Evolutionary conservation across 2,113 vertebrate species (phyloP).

Genomic region (Typhlomys cinereus): DNA sequence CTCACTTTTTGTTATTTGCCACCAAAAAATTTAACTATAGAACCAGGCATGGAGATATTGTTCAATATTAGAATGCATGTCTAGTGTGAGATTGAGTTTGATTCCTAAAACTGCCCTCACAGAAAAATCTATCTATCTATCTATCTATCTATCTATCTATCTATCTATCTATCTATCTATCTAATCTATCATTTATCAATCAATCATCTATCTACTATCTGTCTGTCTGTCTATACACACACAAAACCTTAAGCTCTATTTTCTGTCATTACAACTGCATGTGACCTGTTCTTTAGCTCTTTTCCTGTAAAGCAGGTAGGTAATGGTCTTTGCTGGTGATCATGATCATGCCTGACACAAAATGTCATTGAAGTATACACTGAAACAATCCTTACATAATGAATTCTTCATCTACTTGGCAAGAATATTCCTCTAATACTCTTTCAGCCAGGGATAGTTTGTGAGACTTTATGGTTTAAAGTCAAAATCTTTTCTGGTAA

Average conservation of each 20-base stretch:
- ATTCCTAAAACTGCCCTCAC: background rate
- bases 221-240: background rate
- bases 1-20: background rate
- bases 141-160: background rate
- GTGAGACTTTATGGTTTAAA: background rate
- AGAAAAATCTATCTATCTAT: background rate
- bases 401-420: conserved; percentile 31
- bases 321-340: background rate
- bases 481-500: conserved; percentile 1
- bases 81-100: no score
- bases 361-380: background rate
- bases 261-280: background rate
- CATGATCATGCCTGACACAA: background rate
- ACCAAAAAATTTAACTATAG: background rate
- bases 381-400: background rate
- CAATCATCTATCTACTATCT: background rate
- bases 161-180: background rate
- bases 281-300: background rate
- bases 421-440: background rate
- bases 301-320: background rate
- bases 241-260: background rate
- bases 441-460: background rate
- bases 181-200: background rate
- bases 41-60: background rate
- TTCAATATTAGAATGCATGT: background rate